Base-by-base conservation (phyloP, 2,113 vertebrate species). In the Megatriorchis doriae region DNA sequence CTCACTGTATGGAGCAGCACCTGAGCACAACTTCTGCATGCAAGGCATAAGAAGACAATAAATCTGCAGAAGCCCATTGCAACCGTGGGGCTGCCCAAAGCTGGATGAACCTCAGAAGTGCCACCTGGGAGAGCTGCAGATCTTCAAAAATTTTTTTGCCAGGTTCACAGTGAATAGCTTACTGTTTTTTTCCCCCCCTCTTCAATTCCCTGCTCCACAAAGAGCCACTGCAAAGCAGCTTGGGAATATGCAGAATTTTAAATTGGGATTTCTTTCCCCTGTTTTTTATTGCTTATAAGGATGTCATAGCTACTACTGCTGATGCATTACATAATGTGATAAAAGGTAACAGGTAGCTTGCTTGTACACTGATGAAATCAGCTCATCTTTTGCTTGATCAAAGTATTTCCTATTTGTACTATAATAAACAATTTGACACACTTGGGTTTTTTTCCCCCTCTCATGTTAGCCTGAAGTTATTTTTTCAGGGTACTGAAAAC, bases 401-500 rank as follows among this genome's bases (percentile, higher is more conserved):
- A 70, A 96, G 77, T 8, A 20, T 43, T 82, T 78, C 81, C 79
- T 56, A 8, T 66, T 88, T 86, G 86, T 81, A 86, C 56, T 38
- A 42, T 55, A 92, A 83, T 73, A 70, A 95, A 95, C 40, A 78
- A 73, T 82, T 73, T 90, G 88, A 88, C 71, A 93, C 45, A 32
- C 45, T 47, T 73, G 4, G 34, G 4, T 0, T 7, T 43, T n/a
- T 59, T 80, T 29, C 4, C 0, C 20, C n/a, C 6, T 66, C 48
- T 72, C 22, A 17, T 53, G 48, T 86, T 68, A 93, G 90, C 91
- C 96, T 70, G 58, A 78, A 93, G 88, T 90, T 90, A 81, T 95
- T 94, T 96, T 94, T 90, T 75, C 92, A 88, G 83, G 70, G 50
- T 81, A 73, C 59, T 84, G 73, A 71, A 95, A 96, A 90, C 18